Base-by-base conservation (phyloP, 2,113 vertebrate species). In the Irena cyanogastra region DNA sequence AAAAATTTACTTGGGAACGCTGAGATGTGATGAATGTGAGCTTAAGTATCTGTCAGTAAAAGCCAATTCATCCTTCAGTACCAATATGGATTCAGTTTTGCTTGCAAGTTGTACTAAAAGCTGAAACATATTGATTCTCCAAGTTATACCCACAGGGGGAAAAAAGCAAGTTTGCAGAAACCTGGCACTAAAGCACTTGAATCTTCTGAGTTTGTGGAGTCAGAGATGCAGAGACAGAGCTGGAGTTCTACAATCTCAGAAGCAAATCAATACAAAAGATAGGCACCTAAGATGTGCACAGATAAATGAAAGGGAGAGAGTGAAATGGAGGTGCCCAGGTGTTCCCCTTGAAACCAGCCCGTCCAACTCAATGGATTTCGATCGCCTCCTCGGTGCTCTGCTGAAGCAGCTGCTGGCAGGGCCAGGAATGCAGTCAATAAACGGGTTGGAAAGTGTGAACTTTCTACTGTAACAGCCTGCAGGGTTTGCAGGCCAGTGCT, bases 1-100 rank as follows among this genome's bases (percentile, higher is more conserved):
- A 90, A 94, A 83, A 90, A 89, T 47, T 28, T 60, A 45, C 69
- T 93, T 92, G 90, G 79, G 68, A 81, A 75, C 1, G 8, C 49
- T 86, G 41, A 70, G 75, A 94, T 95, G 82, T 93, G 83, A 81
- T 72, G 86, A 96, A 90, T 91, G 60, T 90, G 76, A 92, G 80
- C 53, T 92, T 83, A 96, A 96, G 85, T 74, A 90, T 83, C 93
- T 90, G 90, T 75, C 93, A 93, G 64, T 83, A 81, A 86, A 68
- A 89, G 53, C 39, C 87, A 87, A n/a, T 87, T 71, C 47, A 56
- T 59, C 47, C 59, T 81, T 89, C 70, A 33, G 37, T 47, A 87
- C 52, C 89, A 83, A 76, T 78, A 94, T 69, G 65, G 61, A 59
- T 74, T 83, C 41, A 52, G 70, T 87, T 87, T 85, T 79, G 31